Conservation (phyloP, 1,140 invertebrate species). For the Euura saliciscinereae region DNA sequence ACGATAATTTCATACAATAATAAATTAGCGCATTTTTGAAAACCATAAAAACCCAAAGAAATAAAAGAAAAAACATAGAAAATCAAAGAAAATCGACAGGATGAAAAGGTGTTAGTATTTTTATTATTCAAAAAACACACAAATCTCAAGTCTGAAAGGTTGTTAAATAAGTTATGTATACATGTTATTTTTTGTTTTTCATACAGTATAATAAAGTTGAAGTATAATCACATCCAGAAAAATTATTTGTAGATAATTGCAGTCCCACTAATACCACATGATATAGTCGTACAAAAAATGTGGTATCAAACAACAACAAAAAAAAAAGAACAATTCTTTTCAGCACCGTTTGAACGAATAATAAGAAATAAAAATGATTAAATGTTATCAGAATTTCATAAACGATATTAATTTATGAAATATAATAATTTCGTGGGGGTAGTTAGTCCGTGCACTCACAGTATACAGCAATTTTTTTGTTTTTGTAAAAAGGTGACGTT, state of each 20-base stretch:
- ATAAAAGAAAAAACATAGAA: no score
- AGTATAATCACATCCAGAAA: neutral
- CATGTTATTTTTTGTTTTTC: neutral
- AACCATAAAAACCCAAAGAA: no score
- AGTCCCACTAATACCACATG: neutral
- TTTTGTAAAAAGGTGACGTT: neutral
- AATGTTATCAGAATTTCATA: neutral
- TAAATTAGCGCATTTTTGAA: no score
- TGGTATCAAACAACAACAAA: neutral
- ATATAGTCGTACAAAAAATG: neutral
- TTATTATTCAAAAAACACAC: no score
- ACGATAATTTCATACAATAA: no score
- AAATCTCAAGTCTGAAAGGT: no score
- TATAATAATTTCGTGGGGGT: neutral
- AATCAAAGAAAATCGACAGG: no score
- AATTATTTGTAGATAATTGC: neutral
- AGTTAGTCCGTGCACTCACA: conserved; percentile 3
- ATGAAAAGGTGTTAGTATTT: no score
- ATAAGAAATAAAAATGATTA: neutral
- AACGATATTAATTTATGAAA: neutral
- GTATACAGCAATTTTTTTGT: neutral
- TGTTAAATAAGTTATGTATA: neutral
- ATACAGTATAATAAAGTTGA: neutral
- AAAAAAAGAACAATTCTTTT: no score
- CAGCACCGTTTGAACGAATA: neutral